Percentiles rank a stretch among this genome's conserved stretches.
phyloP scores from a whole-genome alignment of 2,113 vertebrate genomes.

The Peromyscus californicus region DNA sequence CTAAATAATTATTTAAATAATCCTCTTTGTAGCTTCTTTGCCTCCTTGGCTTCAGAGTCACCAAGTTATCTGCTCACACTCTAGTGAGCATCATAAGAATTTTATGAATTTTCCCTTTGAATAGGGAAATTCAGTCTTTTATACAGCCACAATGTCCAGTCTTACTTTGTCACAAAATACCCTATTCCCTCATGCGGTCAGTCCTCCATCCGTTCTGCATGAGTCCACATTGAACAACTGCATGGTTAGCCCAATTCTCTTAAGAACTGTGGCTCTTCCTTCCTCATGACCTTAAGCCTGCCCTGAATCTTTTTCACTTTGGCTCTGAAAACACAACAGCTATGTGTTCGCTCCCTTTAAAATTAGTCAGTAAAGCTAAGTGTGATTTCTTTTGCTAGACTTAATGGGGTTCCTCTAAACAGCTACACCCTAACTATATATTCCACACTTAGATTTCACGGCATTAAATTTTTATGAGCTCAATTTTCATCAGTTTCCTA shows the following conservation, averaged over 20 bases:
- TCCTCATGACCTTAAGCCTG: conserved; percentile 26
- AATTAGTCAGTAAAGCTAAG: neutral
- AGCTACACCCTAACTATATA: neutral
- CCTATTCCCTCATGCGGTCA: neutral
- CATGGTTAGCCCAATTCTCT: neutral
- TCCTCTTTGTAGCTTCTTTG: neutral
- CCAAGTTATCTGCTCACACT: neutral
- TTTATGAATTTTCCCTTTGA: neutral
- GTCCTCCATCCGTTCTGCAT: neutral
- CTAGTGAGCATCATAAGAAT: neutral
- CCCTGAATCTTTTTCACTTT: conserved; percentile 19
- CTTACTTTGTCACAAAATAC: conserved; percentile 8
- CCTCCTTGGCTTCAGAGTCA: neutral
- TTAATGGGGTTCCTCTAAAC: conserved; percentile 47
- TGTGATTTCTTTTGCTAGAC: conserved; percentile 22
- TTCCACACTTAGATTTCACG: neutral
- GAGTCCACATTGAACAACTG: conserved; percentile 26
- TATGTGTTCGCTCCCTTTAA: neutral
- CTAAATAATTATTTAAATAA: neutral
- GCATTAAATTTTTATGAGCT: conserved; percentile 77
- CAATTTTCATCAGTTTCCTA: conserved; percentile 79
- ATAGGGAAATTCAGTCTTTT: neutral
- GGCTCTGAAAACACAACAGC: neutral
- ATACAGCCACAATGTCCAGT: neutral
- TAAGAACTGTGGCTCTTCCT: neutral